Percentiles rank a stretch among this genome's conserved stretches.
Conservation (phyloP, 2,113 vertebrate species). For the Megalops atlanticus region DNA sequence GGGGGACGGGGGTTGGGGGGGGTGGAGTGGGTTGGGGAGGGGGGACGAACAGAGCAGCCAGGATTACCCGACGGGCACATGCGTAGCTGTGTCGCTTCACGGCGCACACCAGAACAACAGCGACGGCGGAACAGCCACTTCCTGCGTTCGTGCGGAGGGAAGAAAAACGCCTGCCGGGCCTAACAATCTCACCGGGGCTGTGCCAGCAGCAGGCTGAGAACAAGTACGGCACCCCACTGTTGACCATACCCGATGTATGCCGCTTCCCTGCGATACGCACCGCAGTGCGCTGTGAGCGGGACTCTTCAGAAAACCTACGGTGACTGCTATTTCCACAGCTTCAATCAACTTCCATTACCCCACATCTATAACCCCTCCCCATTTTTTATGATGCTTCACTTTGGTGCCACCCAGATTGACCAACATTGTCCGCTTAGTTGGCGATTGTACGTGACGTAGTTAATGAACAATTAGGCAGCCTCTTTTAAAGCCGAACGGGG, state of each 20-base stretch:
- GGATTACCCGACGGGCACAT: slow-evolving; percentile 75
- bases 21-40: slow-evolving; percentile 48
- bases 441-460: not conserved
- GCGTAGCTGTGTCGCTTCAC: not conserved
- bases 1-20: slow-evolving; percentile 21
- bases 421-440: not conserved
- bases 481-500: not conserved
- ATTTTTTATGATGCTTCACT: not conserved
- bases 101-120: not conserved
- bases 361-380: no score
- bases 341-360: no score
- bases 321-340: not conserved
- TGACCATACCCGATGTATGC: no score
- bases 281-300: not conserved
- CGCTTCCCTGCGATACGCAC: not conserved
- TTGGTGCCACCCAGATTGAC: not conserved
- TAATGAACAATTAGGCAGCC: not conserved
- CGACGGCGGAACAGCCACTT: slow-evolving; percentile 2
- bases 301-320: not conserved
- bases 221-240: no score
- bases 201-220: not conserved
- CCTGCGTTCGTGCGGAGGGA: not conserved
- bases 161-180: not conserved
- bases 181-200: not conserved
- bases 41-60: slow-evolving; percentile 74